These are phyloP conservation scores for Platysternon megacephalum DNA, from an alignment of 2,113 vertebrate species.

Conservation along the genomic window DNA sequence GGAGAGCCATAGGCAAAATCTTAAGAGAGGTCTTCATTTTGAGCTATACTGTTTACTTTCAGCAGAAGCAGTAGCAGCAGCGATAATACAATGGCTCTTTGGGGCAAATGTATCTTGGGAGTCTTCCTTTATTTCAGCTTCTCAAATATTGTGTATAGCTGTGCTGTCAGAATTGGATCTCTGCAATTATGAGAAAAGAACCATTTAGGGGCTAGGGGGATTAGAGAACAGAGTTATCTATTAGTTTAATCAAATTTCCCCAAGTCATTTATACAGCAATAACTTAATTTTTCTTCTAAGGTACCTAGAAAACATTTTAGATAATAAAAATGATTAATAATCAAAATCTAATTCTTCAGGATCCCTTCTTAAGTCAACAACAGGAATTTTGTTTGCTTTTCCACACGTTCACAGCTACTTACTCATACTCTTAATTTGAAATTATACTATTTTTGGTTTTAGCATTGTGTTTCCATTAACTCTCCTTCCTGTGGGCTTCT, in stretches of 20 bases:
- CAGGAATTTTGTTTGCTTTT: not conserved
- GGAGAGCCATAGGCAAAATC: not conserved
- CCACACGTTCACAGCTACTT: not conserved
- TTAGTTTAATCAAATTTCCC: not conserved
- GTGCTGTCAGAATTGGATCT: not conserved
- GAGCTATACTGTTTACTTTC: slow-evolving; percentile 23
- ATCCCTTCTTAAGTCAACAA: not conserved
- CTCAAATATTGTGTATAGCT: not conserved
- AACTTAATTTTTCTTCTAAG: not conserved
- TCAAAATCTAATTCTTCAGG: not conserved
- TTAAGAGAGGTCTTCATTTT: slow-evolving; percentile 23
- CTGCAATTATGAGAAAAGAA: not conserved
- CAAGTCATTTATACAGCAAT: not conserved
- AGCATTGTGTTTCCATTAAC: not conserved
- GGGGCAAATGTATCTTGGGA: not conserved
- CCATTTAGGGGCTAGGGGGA: not conserved
- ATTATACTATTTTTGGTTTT: not conserved
- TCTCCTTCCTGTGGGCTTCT: not conserved
- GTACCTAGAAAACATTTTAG: not conserved
- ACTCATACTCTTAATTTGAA: not conserved
- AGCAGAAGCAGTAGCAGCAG: not conserved
- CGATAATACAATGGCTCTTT: not conserved
- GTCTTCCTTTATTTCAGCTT: not conserved
- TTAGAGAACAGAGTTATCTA: not conserved
- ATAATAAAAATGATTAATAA: not conserved